Evolutionary conservation across 37 sponge, comb jelly and placozoan genomes (phyloP).

Genomic region (Beroe forskalii): DNA sequence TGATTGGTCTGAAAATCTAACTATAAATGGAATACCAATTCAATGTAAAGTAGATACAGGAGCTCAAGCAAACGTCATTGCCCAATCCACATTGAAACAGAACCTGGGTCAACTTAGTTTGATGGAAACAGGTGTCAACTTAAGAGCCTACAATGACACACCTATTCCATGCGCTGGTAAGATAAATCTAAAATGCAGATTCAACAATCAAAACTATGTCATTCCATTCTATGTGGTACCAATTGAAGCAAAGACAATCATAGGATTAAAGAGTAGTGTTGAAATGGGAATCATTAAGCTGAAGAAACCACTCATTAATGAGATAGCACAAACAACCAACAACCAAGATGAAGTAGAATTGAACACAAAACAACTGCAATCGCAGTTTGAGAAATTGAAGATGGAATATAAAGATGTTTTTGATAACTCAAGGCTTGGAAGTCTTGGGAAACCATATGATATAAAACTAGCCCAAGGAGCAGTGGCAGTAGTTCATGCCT

Average conservation of each 20-base stretch:
- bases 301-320: too few species aligned
- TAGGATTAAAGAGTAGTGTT: constrained; percentile 19
- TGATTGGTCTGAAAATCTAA: background rate
- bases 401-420: constrained; percentile 18
- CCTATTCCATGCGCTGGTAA: constrained; percentile 65
- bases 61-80: constrained; percentile 59
- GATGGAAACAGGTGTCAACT: background rate
- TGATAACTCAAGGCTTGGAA: constrained; percentile 56
- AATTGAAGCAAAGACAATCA: background rate
- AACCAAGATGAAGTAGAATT: too few species aligned
- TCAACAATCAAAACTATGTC: background rate
- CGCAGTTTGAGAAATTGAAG: too few species aligned
- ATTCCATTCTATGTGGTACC: constrained; percentile 25
- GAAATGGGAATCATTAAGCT: constrained; percentile 30
- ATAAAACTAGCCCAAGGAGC: constrained; percentile 66
- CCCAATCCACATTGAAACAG: constrained; percentile 56
- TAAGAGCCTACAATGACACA: constrained; percentile 64
- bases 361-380: too few species aligned
- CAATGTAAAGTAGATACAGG: background rate
- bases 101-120: constrained; percentile 19
- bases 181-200: background rate
- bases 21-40: background rate
- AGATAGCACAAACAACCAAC: too few species aligned
- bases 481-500: constrained; percentile 66
- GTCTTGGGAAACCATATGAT: constrained; percentile 66